Percentiles rank a stretch among this genome's conserved stretches.
Conservation (phyloP, 2,797 vertebrate species). For the Pygocentrus nattereri region DNA sequence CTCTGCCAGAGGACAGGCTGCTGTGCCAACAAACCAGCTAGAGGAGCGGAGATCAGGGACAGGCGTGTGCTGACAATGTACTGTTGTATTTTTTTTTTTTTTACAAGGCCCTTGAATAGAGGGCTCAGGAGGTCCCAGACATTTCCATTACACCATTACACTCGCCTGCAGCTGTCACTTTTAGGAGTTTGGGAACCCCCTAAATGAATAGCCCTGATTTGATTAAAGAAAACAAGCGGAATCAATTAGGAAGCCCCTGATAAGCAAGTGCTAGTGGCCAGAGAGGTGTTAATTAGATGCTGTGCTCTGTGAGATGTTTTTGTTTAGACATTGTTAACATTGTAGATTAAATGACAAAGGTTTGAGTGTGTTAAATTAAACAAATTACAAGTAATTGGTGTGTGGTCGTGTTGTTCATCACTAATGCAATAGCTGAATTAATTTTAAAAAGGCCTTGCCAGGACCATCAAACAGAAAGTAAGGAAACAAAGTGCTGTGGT, state of each 20-base stretch:
- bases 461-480: neutral
- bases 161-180: slow-evolving; percentile 32
- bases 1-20: slow-evolving; percentile 40
- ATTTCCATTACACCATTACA: slow-evolving; percentile 58
- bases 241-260: slow-evolving; percentile 7
- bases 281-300: neutral
- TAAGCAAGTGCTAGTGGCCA: slow-evolving; percentile 4
- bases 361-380: neutral
- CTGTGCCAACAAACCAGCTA: slow-evolving; percentile 42
- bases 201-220: slow-evolving; percentile 13
- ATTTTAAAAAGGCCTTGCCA: neutral
- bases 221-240: slow-evolving; percentile 28
- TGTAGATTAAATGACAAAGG: neutral
- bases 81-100: slow-evolving; percentile 47
- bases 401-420: neutral
- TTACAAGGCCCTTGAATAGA: slow-evolving; percentile 50
- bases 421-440: neutral
- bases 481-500: too few relatives aligned
- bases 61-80: slow-evolving; percentile 57
- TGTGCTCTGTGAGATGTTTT: slow-evolving; percentile 13
- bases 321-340: neutral
- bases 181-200: slow-evolving; percentile 53
- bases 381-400: neutral
- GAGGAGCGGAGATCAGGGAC: slow-evolving; percentile 29
- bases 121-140: slow-evolving; percentile 50